These are phyloP conservation scores for Trachops cirrhosus DNA, from an alignment of 2,797 vertebrate genomes.

Conservation along the genomic window DNA sequence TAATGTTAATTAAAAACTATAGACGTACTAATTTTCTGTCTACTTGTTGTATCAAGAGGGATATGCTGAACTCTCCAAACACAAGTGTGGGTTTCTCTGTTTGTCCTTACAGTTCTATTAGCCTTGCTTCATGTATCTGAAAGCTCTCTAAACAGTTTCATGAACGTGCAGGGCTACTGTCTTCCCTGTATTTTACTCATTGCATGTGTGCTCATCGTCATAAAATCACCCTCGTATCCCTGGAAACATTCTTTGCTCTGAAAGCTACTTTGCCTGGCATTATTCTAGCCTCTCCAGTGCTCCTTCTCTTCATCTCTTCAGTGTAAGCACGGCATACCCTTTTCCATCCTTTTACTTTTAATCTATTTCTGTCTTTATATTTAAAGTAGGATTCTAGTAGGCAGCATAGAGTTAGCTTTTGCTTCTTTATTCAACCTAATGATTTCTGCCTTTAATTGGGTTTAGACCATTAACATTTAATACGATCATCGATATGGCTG, in stretches of 20 bases:
- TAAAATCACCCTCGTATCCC: no score
- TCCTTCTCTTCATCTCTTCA: background rate
- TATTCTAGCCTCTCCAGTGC: background rate
- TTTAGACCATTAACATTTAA: background rate
- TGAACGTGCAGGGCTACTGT: background rate
- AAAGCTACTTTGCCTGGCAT: background rate
- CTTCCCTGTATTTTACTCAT: background rate
- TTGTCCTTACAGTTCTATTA: background rate
- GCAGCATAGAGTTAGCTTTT: background rate
- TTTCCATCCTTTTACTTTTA: background rate
- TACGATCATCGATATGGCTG: background rate
- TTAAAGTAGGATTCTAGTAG: background rate
- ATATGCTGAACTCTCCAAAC: background rate
- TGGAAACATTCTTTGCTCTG: background rate
- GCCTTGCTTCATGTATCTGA: background rate
- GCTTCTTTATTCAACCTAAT: background rate
- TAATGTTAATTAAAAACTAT: background rate
- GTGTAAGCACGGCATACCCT: background rate
- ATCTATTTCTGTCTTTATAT: background rate
- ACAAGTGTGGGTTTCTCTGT: background rate
- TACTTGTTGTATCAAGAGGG: background rate
- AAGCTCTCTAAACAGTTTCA: constrained; percentile 4
- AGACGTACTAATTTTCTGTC: constrained; percentile 10
- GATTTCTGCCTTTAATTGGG: background rate
- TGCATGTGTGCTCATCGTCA: background rate